Conservation (phyloP, 1,140 invertebrate genomes). For the Chrysopa pallens region DNA sequence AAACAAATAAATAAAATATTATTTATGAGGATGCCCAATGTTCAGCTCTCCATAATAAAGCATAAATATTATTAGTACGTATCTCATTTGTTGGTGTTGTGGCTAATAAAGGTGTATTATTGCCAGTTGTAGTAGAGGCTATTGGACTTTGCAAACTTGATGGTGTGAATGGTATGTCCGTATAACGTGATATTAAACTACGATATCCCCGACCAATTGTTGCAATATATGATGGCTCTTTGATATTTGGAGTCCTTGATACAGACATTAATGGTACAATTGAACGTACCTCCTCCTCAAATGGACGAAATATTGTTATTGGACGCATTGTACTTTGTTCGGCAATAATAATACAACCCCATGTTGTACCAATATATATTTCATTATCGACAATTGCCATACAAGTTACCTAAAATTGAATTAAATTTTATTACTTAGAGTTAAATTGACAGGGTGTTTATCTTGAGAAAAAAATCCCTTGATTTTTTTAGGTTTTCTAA, state of each 20-base stretch:
- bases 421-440: no score
- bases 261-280: constrained; percentile 24
- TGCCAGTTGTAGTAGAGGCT: constrained; percentile 6
- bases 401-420: constrained; percentile 45
- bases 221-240: constrained; percentile 37
- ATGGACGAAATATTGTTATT: constrained; percentile 77
- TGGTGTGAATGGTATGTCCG: constrained; percentile 28
- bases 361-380: constrained; percentile 77
- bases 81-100: constrained; percentile 9
- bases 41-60: constrained; percentile 50
- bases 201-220: constrained; percentile 73
- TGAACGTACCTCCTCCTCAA: constrained; percentile 55
- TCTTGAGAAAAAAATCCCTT: no score
- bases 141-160: constrained; percentile 15
- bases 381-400: constrained; percentile 48
- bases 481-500: no score
- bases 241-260: constrained; percentile 16
- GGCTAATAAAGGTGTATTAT: constrained; percentile 3
- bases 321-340: constrained; percentile 62
- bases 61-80: constrained; percentile 41
- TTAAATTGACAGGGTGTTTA: no score
- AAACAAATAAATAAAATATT: no score
- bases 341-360: constrained; percentile 80
- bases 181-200: constrained; percentile 53
- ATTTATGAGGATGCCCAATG: constrained; percentile 35